Evolutionary conservation across 2,888 invertebrate genomes (phyloP), one percentile per base, ranked within the genome.

Genomic region (Lochmaea crataegi): DNA sequence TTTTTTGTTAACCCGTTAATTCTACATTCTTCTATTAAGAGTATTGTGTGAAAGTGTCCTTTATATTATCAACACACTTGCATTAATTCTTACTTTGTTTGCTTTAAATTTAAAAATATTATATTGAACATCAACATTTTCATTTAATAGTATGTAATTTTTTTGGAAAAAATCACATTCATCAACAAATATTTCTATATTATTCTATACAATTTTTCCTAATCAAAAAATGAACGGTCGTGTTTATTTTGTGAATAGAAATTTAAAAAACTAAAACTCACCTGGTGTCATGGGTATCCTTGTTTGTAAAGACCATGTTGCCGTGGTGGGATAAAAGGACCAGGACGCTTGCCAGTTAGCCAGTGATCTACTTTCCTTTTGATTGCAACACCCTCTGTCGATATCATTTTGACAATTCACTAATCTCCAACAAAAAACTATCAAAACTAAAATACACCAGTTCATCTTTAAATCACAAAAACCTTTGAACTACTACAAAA

Each of bases 281-380:
- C 85, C 85, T 81, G 78, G 26, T n/a, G 80, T 79, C 84, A 85
- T 83, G 7, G 85, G 84, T 74, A 85, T 84, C 72, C 81, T 82
- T n/a, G 81, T 83, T 70, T 83, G 80, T 41, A 85, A 53, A 16
- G 85, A 83, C 85, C 85, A 85, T 6, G 80, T 73, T 14, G 82
- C 79, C 7, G 80, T 76, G 11, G 83, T 81, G 10, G 84, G 82
- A 72, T 78, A 82, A 65, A 81, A 77, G 26, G 81, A 78, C 82
- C 83, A 83, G 11, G 81, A 79, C 12, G 78, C 82, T 67, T 80
- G 70, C 83, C 82, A 83, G 2, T 79, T 74, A 2, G 81, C 70
- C 7, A 84, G 67, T 65, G 77, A 77, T 51, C 79, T 74, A 11
- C 63, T 77, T 26, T 75, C 74, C n/a, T 57, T 75, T 45, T 75